Conservation (phyloP, 2,888 invertebrate genomes). For the Hirudinaria manillensis region DNA sequence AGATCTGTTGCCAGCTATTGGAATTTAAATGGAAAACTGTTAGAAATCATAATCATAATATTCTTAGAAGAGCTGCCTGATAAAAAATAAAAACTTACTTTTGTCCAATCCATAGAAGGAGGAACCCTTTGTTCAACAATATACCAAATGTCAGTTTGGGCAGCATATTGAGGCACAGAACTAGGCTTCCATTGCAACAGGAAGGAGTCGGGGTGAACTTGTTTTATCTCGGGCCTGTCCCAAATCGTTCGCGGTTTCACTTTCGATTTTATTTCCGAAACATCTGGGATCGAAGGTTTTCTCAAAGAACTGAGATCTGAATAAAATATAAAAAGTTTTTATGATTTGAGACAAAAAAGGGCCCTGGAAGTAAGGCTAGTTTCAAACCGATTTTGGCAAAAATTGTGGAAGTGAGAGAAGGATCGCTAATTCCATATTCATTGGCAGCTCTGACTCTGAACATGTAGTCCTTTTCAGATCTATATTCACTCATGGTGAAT, state of each 20-base stretch:
- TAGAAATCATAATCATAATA: too few species aligned
- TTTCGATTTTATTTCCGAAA: constrained; percentile 36
- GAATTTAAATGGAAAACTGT: not conserved
- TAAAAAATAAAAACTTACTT: constrained; percentile 27
- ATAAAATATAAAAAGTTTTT: not conserved
- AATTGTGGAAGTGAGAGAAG: constrained; percentile 74
- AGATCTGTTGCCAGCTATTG: constrained; percentile 42
- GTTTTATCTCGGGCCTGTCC: constrained; percentile 83
- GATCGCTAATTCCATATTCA: constrained; percentile 90
- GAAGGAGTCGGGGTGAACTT: constrained; percentile 80
- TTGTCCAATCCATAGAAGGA: constrained; percentile 48
- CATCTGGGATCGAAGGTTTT: constrained; percentile 22
- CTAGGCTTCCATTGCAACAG: constrained; percentile 90
- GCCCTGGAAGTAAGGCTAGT: not conserved
- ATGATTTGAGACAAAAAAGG: not conserved
- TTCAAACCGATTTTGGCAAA: constrained; percentile 41
- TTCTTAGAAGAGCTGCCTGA: not conserved
- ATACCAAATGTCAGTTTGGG: constrained; percentile 74
- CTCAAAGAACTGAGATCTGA: constrained; percentile 18
- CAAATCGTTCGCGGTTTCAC: constrained; percentile 41
- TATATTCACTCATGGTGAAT: constrained; percentile 57
- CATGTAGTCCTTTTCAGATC: constrained; percentile 88
- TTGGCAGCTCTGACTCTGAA: constrained; percentile 92
- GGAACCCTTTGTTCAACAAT: constrained; percentile 76
- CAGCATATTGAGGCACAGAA: constrained; percentile 72